Conservation (phyloP, 2,113 vertebrate species). For the Lota lota region DNA sequence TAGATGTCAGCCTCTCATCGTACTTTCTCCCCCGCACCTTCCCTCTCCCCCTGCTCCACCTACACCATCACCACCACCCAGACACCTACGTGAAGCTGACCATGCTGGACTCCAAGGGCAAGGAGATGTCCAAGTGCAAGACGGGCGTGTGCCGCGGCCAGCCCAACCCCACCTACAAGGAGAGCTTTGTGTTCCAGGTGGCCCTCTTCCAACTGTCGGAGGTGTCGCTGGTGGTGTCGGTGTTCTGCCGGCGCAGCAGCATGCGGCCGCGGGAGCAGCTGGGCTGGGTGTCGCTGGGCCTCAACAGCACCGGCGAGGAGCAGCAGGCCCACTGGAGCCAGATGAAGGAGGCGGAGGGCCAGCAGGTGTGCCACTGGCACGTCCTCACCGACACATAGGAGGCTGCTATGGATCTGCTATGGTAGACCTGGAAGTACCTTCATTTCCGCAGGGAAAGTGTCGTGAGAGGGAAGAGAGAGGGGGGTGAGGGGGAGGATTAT, state of each 20-base stretch:
- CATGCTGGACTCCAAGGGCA: slow-evolving; percentile 95
- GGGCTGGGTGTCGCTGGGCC: slow-evolving; percentile 92
- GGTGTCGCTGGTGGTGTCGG: slow-evolving; percentile 90
- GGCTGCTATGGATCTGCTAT: no score
- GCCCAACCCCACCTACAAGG: slow-evolving; percentile 94
- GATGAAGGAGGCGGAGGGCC: slow-evolving; percentile 94
- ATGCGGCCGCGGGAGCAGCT: slow-evolving; percentile 91
- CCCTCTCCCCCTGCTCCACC: neutral
- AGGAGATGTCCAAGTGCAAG: slow-evolving; percentile 97
- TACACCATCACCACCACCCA: slow-evolving; percentile 43
- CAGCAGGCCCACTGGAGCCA: slow-evolving; percentile 93
- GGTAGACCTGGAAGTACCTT: neutral
- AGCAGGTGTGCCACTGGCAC: slow-evolving; percentile 95
- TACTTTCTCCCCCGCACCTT: neutral
- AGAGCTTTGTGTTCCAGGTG: slow-evolving; percentile 96
- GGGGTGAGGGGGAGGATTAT: no score
- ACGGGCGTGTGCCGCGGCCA: slow-evolving; percentile 92
- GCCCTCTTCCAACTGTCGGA: slow-evolving; percentile 96
- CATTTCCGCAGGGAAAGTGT: neutral
- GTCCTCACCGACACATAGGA: slow-evolving; percentile 83
- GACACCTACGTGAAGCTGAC: slow-evolving; percentile 96
- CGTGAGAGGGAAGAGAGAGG: no score
- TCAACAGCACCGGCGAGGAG: slow-evolving; percentile 92
- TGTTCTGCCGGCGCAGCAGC: slow-evolving; percentile 89
- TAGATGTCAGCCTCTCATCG: slow-evolving; percentile 46